These are phyloP conservation scores for Idaea biselata DNA, from an alignment of 2,888 invertebrate species.

Conservation along the genomic window DNA sequence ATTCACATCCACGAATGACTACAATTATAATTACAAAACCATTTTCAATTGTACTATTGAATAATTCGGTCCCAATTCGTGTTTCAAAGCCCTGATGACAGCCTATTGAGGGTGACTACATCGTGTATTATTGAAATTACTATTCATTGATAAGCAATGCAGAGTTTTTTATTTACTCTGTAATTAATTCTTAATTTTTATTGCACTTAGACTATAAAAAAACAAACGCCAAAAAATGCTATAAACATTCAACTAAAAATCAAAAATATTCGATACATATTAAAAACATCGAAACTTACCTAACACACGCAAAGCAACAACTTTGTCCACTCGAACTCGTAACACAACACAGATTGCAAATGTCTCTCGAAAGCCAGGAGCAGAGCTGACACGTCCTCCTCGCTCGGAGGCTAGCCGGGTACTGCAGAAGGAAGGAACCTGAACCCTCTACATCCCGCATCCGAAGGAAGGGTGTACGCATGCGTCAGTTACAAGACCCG, in stretches of 20 bases:
- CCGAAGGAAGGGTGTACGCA: conserved; percentile 46
- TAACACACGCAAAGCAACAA: conserved; percentile 1
- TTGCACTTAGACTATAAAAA: neutral
- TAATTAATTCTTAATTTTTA: neutral
- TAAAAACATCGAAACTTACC: conserved; percentile 2
- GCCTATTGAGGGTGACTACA: neutral
- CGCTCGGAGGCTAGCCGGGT: conserved; percentile 37
- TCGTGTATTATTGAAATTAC: neutral
- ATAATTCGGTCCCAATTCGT: conserved; percentile 1
- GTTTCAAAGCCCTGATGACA: neutral
- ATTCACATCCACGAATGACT: neutral
- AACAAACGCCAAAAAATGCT: neutral
- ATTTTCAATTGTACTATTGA: neutral
- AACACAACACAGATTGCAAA: conserved; percentile 5
- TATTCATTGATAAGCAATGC: neutral
- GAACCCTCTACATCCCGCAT: conserved; percentile 56
- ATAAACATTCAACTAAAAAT: neutral
- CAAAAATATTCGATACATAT: neutral
- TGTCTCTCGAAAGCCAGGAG: conserved; percentile 19
- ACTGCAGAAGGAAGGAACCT: conserved; percentile 58
- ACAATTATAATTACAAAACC: neutral
- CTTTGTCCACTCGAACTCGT: conserved; percentile 1
- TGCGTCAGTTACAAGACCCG: conserved; percentile 43
- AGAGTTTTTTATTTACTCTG: neutral
- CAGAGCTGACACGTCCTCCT: conserved; percentile 37